Conservation (phyloP, 2,797 vertebrate genomes). For the Paguma larvata region DNA sequence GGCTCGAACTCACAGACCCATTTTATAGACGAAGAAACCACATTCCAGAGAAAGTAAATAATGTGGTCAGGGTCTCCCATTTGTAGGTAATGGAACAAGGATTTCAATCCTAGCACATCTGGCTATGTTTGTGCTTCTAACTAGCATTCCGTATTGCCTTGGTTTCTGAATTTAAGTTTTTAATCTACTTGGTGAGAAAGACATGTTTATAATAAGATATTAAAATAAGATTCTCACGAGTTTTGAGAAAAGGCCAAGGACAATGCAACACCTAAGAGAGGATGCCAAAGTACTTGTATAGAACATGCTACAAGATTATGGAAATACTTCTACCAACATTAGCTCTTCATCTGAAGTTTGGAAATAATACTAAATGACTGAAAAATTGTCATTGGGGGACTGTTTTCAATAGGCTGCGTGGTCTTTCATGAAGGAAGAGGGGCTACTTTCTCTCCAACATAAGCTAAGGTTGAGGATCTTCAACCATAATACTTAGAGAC, state of each 20-base stretch:
- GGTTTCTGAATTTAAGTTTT: not conserved
- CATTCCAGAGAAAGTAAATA: not conserved
- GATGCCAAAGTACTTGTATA: not conserved
- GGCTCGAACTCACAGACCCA: too few relatives aligned
- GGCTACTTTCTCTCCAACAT: not conserved
- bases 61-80: not conserved
- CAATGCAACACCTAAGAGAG: not conserved
- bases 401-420: not conserved
- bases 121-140: not conserved
- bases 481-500: not conserved
- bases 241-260: conserved; percentile 3
- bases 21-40: not conserved
- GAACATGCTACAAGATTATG: not conserved
- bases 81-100: not conserved
- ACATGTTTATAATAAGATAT: not conserved
- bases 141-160: not conserved
- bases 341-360: not conserved
- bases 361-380: not conserved
- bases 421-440: not conserved
- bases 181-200: not conserved
- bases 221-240: not conserved
- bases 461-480: not conserved
- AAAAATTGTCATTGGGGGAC: not conserved
- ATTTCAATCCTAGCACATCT: not conserved
- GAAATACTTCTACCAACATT: not conserved